Evolutionary conservation across 2,888 invertebrate species (phyloP), one percentile per base, ranked within the genome.

Genomic region (Acronicta leporina): DNA sequence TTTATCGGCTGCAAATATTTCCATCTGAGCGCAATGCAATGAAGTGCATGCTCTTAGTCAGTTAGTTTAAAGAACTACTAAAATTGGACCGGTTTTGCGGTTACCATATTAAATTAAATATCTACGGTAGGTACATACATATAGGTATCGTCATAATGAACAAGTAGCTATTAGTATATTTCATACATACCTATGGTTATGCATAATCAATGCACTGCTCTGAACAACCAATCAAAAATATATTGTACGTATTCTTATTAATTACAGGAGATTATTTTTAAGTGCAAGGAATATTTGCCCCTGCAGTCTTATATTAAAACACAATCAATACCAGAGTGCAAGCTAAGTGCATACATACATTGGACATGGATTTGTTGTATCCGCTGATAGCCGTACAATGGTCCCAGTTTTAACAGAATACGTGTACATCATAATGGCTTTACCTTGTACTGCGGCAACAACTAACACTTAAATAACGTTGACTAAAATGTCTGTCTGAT

Each of bases 401-500:
- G 85, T 89, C 87, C 89, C 86, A 88, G 88, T 88, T 89, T 90
- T 86, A 91, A 87, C 83, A 85, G 86, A 88, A 87, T 86, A 84
- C 87, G 83, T 87, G 85, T 85, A 87, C 87, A 86, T 85, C 82
- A 89, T 90, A 91, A 92, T 90, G 84, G 89, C 76, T 90, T 92
- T 93, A 93, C 93, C 93, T 94, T 92, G 91, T 87, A 84, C 77
- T 82, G 83, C 87, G 85, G 81, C 86, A 87, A 87, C 84, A 80
- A 85, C 79, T 86, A 85, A 80, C 82, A 86, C 81, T 85, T 84
- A 82, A 86, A 81, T 81, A 84, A 82, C 66, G 68, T 73, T 61
- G 59, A 67, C 58, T 77, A 63, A 80, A 85, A 84, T 74, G 79
- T 85, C 81, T 81, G 78, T 80, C 71, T 72, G 70, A 68, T 63